Evolutionary conservation across 2,888 invertebrate species (phyloP), one percentile per base, ranked within the genome.

Genomic region (Hydrotaea cyrtoneurina): DNA sequence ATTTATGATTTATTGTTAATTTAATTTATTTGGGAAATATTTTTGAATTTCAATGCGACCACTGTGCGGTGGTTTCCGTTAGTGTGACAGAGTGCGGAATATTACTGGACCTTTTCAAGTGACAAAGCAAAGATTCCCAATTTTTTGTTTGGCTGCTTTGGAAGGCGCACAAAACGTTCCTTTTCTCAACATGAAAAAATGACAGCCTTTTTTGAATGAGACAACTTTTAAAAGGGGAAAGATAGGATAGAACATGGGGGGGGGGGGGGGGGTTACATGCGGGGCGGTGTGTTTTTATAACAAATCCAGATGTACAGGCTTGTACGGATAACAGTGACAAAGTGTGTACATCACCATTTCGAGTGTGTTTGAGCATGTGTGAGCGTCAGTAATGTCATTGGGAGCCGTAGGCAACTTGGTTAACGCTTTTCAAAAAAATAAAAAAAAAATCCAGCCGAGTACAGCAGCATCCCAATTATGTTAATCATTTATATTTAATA

Each of bases 401-500:
- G 26, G 50, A 76, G 36, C 46, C 10, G 66, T 72, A 57, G 46
- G 64, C 62, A 74, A 59, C 69, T 59, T 50, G 64, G 36, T 66
- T 76, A 53, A 31, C 1, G 11, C 53, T 55, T 74, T 62, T 15
- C 15, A 36, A 71, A 62, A 39, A 55, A 55, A n/a, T 13, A 31
- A 73, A 64, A 50, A 26, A n/a, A 43, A 43, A 39, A 4, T 4
- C 31, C 31, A 31, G 31, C 31, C 31, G 31, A 31, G 31, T 17
- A 43, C 66, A 19, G 10, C 66, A 43, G 46, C 43, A 64, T 59
- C 46, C 75, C 73, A 78, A 80, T 84, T 80, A 78, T 78, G 64
- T 64, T 80, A 75, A 75, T 81, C 64, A 84, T 78, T 78, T 72
- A 80, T 64, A 55, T 71, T 43, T 57, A 62, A 78, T 80, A 53